Evolutionary conservation across 2,797 vertebrate species (phyloP).

Genomic region (Echiichthys vipera): DNA sequence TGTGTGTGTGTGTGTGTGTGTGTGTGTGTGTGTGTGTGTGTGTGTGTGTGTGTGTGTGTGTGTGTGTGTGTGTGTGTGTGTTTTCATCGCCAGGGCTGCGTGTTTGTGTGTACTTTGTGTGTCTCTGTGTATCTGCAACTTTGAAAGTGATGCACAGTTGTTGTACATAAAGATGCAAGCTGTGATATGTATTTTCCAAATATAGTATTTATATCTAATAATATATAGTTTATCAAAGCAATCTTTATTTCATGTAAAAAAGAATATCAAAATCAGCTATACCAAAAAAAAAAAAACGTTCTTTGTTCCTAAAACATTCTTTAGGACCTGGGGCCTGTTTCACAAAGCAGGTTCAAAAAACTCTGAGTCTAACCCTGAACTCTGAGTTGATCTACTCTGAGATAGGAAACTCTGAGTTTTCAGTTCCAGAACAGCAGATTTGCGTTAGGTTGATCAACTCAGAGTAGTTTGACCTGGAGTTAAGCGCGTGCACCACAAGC

Average conservation of each 20-base stretch:
- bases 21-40: too few species aligned
- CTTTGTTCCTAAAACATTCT: neutral
- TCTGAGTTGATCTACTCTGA: too few species aligned
- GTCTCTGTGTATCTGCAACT: slow-evolving; percentile 21
- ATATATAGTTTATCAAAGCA: neutral
- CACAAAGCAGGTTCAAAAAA: too few species aligned
- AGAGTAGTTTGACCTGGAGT: too few species aligned
- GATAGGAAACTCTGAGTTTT: too few species aligned
- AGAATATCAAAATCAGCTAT: neutral
- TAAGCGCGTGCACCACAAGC: too few species aligned
- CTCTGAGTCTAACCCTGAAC: too few species aligned
- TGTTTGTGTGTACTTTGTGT: neutral
- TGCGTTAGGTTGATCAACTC: too few species aligned
- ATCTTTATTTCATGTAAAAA: neutral
- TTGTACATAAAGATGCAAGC: slow-evolving; percentile 23
- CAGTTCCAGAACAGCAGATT: too few species aligned
- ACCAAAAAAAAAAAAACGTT: neutral
- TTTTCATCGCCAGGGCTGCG: slow-evolving; percentile 11
- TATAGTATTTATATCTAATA: neutral
- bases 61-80: neutral
- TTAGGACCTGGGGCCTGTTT: too few species aligned
- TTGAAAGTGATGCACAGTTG: slow-evolving; percentile 33
- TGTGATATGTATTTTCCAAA: neutral
- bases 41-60: slow-evolving; percentile 27
- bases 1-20: neutral